Evolutionary conservation across 2,888 invertebrate genomes (phyloP).

Genomic region (Homarus gammarus): DNA sequence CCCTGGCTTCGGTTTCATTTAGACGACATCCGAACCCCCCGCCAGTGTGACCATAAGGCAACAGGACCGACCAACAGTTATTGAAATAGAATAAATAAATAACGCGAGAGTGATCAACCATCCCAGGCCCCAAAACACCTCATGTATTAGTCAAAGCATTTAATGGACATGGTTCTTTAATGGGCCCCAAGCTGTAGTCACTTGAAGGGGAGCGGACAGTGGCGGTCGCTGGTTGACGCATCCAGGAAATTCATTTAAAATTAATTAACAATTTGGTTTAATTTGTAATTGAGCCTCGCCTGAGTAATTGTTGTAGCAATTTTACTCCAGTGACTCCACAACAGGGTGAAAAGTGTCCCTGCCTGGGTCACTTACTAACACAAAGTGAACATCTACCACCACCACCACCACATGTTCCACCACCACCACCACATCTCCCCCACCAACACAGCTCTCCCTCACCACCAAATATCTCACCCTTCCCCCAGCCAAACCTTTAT

Average conservation of each 20-base stretch:
- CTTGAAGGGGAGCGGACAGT: neutral
- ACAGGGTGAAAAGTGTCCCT: no score
- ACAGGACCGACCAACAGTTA: neutral
- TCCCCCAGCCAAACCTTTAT: neutral
- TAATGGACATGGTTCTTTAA: neutral
- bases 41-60: neutral
- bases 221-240: neutral
- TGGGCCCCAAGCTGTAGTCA: neutral
- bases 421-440: neutral
- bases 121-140: neutral
- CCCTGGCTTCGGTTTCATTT: no score
- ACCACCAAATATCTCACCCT: no score
- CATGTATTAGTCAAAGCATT: neutral
- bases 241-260: neutral
- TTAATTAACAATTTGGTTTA: neutral
- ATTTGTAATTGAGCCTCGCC: neutral
- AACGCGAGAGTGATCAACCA: neutral
- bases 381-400: no score
- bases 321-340: neutral
- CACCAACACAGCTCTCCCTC: neutral
- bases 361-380: no score
- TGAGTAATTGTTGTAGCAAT: neutral
- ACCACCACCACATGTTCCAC: neutral
- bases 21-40: no score
- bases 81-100: neutral